Percentiles rank a stretch among this genome's conserved stretches.
Evolutionary conservation across 2,888 invertebrate species (phyloP).

Genomic region (Carpatolechia fugitivella): DNA sequence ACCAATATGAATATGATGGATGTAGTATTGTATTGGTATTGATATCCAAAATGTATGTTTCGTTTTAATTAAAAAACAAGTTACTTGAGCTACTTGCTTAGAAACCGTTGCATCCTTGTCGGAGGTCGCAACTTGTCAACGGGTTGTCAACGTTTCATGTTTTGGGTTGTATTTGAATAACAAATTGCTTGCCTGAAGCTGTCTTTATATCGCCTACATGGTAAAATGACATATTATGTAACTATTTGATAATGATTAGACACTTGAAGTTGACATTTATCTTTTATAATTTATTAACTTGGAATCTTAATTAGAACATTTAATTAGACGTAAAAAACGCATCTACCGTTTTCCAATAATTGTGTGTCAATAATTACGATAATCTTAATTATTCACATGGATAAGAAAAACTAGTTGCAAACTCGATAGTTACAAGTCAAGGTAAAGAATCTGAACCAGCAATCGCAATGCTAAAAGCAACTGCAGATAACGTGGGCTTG

Average conservation of each 20-base stretch:
- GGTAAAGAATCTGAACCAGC: slow-evolving; percentile 39
- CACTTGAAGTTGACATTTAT: not conserved
- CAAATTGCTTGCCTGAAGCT: slow-evolving; percentile 41
- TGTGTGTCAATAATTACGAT: slow-evolving; percentile 7
- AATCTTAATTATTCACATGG: slow-evolving; percentile 9
- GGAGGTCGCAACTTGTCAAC: slow-evolving; percentile 37
- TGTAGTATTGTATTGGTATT: not conserved
- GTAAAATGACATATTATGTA: slow-evolving; percentile 1
- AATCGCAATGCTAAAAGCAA: slow-evolving; percentile 70
- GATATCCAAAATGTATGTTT: not conserved
- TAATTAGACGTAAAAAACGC: not conserved
- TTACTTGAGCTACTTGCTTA: slow-evolving; percentile 3
- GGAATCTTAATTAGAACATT: no score
- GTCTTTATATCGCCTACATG: slow-evolving; percentile 26
- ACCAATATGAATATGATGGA: not conserved
- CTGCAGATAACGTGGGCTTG: slow-evolving; percentile 58
- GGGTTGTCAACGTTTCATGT: slow-evolving; percentile 40
- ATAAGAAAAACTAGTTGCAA: slow-evolving; percentile 17
- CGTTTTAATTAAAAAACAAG: slow-evolving; percentile 4
- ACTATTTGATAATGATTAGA: slow-evolving; percentile 17
- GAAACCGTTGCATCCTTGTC: slow-evolving; percentile 33
- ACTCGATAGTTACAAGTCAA: slow-evolving; percentile 14
- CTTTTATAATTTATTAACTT: no score
- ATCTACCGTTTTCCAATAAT: not conserved
- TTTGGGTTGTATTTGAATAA: slow-evolving; percentile 47